Evolutionary conservation across 2,888 invertebrate genomes (phyloP).

Genomic region (Glyphotaelius pellucidus): DNA sequence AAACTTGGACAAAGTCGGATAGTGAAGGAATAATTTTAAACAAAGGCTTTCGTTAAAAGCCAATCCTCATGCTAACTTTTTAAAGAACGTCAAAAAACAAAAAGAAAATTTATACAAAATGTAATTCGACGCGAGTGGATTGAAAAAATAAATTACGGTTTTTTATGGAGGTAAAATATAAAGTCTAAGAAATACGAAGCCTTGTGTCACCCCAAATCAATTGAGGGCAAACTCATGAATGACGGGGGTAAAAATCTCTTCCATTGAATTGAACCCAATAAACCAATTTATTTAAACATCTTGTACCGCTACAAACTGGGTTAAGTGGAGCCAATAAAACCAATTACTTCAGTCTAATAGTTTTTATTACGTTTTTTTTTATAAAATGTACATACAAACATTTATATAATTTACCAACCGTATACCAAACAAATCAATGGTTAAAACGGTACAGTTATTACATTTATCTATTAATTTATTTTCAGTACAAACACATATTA

Average conservation of each 20-base stretch:
- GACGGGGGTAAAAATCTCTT: background rate
- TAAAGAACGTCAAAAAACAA: background rate
- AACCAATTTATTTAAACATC: conserved; percentile 2
- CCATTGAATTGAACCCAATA: background rate
- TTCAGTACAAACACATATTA: conserved; percentile 54
- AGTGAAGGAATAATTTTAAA: background rate
- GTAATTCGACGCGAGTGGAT: background rate
- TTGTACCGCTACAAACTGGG: background rate
- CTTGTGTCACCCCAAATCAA: background rate
- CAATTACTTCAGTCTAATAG: conserved; percentile 63
- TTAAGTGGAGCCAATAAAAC: conserved; percentile 2
- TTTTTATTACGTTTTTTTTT: conserved; percentile 68
- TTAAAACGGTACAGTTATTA: conserved; percentile 47
- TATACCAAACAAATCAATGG: conserved; percentile 48
- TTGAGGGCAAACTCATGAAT: background rate
- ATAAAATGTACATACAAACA: conserved; percentile 79
- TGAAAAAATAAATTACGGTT: background rate
- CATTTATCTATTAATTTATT: conserved; percentile 44
- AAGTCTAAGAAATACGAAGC: background rate
- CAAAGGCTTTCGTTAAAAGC: background rate
- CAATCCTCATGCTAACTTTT: too few relatives aligned
- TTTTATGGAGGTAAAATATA: background rate
- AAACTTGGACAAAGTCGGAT: too few relatives aligned
- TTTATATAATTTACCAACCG: conserved; percentile 69
- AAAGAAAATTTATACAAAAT: background rate